phyloP scores from a whole-genome alignment of 2,797 vertebrate genomes.

The Psittacula echo region DNA sequence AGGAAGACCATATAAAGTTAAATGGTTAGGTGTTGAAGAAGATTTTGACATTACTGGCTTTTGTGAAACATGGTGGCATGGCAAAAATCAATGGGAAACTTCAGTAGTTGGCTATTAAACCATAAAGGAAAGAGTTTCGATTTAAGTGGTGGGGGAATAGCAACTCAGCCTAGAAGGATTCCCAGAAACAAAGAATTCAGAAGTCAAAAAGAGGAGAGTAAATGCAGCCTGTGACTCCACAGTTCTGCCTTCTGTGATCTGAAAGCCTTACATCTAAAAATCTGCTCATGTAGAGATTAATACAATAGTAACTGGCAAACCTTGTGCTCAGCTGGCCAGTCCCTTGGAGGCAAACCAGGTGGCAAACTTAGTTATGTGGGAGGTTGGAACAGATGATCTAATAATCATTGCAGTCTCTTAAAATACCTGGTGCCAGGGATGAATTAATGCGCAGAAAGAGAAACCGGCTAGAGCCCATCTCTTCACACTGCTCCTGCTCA shows the following conservation, averaged over 20 bases:
- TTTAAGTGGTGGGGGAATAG: not conserved
- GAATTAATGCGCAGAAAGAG: not conserved
- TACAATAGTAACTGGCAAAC: not conserved
- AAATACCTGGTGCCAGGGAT: not conserved
- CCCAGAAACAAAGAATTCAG: not conserved
- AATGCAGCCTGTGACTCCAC: not conserved
- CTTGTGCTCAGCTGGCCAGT: not conserved
- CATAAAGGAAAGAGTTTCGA: constrained; percentile 1
- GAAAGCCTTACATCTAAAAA: not conserved
- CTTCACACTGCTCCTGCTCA: not conserved
- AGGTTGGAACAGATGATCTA: not conserved
- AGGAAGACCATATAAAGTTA: not conserved
- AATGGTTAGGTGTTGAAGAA: constrained; percentile 18
- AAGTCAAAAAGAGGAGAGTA: not conserved
- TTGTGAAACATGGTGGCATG: constrained; percentile 26
- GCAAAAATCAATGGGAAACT: constrained; percentile 47
- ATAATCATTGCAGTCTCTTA: not conserved
- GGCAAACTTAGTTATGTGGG: not conserved
- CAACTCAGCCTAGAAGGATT: not conserved
- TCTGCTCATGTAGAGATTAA: not conserved
- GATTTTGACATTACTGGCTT: constrained; percentile 31
- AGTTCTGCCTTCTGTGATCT: not conserved
- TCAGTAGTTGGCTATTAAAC: constrained; percentile 12
- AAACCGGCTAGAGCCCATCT: not conserved
- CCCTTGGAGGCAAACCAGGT: constrained; percentile 6